These are phyloP conservation scores for Cyclura pinguis DNA, from an alignment of 2,797 vertebrate genomes.

Conservation along the genomic window DNA sequence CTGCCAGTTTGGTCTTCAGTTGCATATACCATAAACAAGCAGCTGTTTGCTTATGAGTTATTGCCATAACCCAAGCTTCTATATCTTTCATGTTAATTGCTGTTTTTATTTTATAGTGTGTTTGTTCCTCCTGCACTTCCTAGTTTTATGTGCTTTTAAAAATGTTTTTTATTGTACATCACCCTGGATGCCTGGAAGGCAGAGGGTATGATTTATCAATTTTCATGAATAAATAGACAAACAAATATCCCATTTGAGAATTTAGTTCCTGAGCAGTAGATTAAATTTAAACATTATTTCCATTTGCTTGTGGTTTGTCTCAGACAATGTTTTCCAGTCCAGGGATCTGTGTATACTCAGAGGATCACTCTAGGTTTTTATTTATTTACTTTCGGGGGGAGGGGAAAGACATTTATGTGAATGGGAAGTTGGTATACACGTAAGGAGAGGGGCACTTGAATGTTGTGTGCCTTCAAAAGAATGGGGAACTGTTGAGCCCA, in stretches of 20 bases:
- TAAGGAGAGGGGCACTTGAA: no score
- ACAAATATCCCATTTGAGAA: slow-evolving; percentile 12
- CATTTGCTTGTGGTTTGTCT: background rate
- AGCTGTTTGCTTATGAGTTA: slow-evolving; percentile 26
- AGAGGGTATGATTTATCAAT: background rate
- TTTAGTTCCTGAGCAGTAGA: slow-evolving; percentile 43
- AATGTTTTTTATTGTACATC: background rate
- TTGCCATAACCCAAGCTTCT: slow-evolving; percentile 47
- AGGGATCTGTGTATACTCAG: background rate
- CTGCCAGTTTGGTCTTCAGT: no score
- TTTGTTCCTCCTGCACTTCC: background rate
- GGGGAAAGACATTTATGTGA: background rate
- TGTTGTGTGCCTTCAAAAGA: background rate
- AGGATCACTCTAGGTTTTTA: background rate
- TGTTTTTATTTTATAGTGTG: background rate
- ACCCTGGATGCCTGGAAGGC: background rate
- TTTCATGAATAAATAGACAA: background rate
- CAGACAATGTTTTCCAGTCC: background rate
- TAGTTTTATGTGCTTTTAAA: background rate
- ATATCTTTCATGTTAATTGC: background rate
- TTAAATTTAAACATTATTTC: slow-evolving; percentile 34
- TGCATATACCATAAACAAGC: background rate
- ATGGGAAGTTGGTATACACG: background rate
- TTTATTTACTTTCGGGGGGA: background rate
- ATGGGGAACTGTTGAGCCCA: no score